Conservation (phyloP, 2,113 vertebrate species). For the Halcyon senegalensis region DNA sequence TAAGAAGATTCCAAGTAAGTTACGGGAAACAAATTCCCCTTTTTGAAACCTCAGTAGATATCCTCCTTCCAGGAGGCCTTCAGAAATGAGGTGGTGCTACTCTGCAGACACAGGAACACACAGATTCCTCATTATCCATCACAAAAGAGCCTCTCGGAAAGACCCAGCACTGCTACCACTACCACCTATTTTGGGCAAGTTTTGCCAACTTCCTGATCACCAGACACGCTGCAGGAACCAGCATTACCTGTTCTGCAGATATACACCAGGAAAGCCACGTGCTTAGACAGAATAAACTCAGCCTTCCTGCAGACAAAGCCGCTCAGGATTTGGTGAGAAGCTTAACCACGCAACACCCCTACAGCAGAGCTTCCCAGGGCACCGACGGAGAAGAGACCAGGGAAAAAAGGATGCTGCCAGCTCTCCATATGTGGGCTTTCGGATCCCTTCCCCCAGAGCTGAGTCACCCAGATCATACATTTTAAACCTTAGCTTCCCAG, state of each 20-base stretch:
- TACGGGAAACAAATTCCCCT: neutral
- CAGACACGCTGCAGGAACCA: neutral
- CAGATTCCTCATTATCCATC: neutral
- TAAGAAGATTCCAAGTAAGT: neutral
- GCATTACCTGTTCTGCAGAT: accelerated
- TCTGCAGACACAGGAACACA: neutral
- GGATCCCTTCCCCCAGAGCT: slow-evolving; percentile 45
- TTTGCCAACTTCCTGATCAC: neutral
- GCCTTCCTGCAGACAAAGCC: neutral
- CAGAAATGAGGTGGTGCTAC: neutral
- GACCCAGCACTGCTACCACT: neutral
- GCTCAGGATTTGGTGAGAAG: neutral
- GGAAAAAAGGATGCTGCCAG: neutral
- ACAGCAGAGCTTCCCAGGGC: neutral
- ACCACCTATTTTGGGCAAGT: neutral
- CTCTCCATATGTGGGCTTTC: neutral
- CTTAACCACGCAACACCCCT: accelerated
- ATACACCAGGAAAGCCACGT: neutral
- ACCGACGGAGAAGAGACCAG: accelerated
- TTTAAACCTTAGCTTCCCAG: slow-evolving; percentile 37
- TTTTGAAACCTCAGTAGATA: neutral
- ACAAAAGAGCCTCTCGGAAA: neutral
- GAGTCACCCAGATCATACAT: slow-evolving; percentile 33
- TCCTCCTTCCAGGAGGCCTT: neutral
- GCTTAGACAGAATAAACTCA: accelerated